Evolutionary conservation across 2,888 invertebrate species (phyloP).

Genomic region (Lochmaea capreae): DNA sequence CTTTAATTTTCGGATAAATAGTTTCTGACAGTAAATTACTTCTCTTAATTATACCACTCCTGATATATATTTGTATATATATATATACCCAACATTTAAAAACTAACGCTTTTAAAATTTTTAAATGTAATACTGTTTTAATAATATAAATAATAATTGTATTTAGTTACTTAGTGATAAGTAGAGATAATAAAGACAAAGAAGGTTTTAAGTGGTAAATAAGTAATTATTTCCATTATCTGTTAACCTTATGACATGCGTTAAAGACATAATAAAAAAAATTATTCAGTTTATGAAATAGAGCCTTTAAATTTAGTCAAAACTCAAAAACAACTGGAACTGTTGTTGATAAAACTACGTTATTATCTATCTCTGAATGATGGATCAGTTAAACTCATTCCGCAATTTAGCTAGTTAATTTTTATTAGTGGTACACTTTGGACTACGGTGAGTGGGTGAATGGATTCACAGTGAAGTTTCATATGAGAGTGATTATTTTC

Average conservation of each 20-base stretch:
- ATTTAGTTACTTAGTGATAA: slow-evolving; percentile 7
- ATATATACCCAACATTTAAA: no score
- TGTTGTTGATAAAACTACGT: neutral
- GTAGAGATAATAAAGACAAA: slow-evolving; percentile 12
- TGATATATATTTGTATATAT: no score
- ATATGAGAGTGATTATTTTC: slow-evolving; percentile 33
- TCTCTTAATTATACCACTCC: no score
- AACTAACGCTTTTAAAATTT: neutral
- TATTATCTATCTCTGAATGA: slow-evolving; percentile 35
- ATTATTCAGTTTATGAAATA: neutral
- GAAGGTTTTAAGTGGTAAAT: neutral
- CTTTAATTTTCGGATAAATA: no score
- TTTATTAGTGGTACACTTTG: slow-evolving; percentile 49
- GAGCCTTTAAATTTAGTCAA: neutral
- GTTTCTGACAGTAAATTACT: no score
- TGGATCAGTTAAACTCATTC: slow-evolving; percentile 51
- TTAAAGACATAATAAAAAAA: neutral
- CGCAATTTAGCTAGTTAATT: slow-evolving; percentile 57
- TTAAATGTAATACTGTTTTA: neutral
- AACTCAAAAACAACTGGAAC: slow-evolving; percentile 6
- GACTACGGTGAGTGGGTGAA: slow-evolving; percentile 38
- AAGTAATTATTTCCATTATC: slow-evolving; percentile 7
- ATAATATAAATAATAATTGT: neutral
- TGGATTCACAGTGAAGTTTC: slow-evolving; percentile 31
- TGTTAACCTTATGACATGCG: slow-evolving; percentile 15